Base-by-base conservation (phyloP, 1,140 invertebrate species). In the Parapsyche elsis region DNA sequence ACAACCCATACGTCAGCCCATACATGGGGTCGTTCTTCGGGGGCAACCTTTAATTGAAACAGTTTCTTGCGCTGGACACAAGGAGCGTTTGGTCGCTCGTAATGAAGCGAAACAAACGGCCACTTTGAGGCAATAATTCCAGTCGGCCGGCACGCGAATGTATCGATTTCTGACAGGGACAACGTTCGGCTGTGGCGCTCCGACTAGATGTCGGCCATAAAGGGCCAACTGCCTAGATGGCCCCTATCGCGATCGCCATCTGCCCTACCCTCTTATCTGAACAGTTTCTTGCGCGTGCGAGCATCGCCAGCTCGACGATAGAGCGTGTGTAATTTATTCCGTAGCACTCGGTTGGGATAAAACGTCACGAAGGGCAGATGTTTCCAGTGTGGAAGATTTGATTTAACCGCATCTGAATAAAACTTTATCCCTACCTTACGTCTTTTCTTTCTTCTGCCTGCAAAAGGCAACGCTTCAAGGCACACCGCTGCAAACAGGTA, bases 61-160 rank as follows among this genome's bases (percentile, higher is more conserved):
- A 16, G 45, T 38, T 76, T 26, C 57, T n/a, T n/a, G n/a, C n/a
- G n/a, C n/a, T 14, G 19, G 21, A 24, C 14, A 70, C 26, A 49
- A 38, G 19, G 2, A 38, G 7, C 30, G 30, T 38, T 38, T 38
- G 49, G 14, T 73, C 71, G 49, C 14, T 73, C 71, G 78, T 82
- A 82, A 82, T 80, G 78, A 78, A 82, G 81, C 73, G 45, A 59
- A 82, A 82, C 75, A 67, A 80, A 82, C 70, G 78, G 70, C 44
- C 73, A 26, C 26, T 71, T 73, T 16, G 16, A 38, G 70, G 78
- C 78, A 21, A 82, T 82, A 82, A 82, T 71, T 82, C 70, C 49
- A 9, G 16, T 30, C 23, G 46, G 10, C 21, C 78, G 59, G 81
- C 81, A 82, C 81, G 81, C 81, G 81, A 82, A 59, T 64, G 78